Evolutionary conservation across 2,888 invertebrate species (phyloP).

Genomic region (Sericinus montela): DNA sequence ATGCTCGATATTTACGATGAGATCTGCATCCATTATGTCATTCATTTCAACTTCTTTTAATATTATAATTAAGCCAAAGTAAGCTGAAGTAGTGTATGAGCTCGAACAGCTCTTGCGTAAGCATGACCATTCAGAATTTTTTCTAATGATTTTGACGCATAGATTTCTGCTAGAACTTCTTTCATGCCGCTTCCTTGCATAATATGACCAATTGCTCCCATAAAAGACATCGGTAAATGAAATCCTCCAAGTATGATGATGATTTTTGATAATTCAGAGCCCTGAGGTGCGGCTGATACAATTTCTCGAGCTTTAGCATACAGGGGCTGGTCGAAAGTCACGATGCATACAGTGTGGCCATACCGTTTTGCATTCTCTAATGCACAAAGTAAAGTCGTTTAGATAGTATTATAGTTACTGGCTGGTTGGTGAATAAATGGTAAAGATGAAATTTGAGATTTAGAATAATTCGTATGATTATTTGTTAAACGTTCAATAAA

Average conservation of each 20-base stretch:
- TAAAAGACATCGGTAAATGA: conserved; percentile 41
- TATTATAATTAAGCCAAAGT: conserved; percentile 14
- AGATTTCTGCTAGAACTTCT: conserved; percentile 32
- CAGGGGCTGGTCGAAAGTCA: conserved; percentile 38
- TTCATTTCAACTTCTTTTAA: conserved; percentile 2
- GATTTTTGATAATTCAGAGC: no score
- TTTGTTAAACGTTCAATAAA: conserved; percentile 28
- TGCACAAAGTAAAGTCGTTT: conserved; percentile 28
- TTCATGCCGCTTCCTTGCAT: conserved; percentile 49
- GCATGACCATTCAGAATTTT: conserved; percentile 23
- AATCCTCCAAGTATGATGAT: no score
- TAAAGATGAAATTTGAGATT: conserved; percentile 22
- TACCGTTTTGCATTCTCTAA: conserved; percentile 26
- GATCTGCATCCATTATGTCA: conserved; percentile 17
- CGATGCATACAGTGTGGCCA: conserved; percentile 31
- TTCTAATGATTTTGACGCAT: conserved; percentile 23
- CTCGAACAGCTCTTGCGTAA: conserved; percentile 16
- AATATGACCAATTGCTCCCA: conserved; percentile 42
- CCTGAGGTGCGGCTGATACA: no score
- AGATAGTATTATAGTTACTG: conserved; percentile 27
- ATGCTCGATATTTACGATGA: conserved; percentile 13
- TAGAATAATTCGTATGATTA: conserved; percentile 24
- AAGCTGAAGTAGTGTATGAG: conserved; percentile 15
- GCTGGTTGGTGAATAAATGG: conserved; percentile 27
- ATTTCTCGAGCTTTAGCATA: conserved; percentile 34